A percentile compares a stretch with the other conserved stretches of the same genome.
phyloP scores from a whole-genome alignment of 2,113 vertebrate species.

The Phalacrocorax brasilianus region DNA sequence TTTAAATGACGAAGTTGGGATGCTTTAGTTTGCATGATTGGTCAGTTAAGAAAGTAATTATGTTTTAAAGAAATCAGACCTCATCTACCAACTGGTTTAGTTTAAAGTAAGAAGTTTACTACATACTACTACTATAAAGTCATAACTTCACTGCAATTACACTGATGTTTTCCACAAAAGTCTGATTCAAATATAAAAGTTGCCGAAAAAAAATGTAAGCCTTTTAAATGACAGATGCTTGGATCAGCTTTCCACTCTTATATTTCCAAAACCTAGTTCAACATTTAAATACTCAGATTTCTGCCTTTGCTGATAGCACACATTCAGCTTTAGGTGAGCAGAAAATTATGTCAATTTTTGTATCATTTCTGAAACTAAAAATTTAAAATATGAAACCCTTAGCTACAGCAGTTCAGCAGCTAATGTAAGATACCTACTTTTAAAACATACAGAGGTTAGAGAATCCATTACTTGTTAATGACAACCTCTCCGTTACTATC shows the following conservation, averaged over 20 bases:
- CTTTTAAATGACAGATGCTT: background rate
- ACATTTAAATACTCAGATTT: background rate
- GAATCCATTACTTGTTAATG: background rate
- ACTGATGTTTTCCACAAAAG: background rate
- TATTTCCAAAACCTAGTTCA: background rate
- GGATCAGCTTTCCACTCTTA: background rate
- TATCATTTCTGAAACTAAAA: background rate
- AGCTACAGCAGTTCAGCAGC: background rate
- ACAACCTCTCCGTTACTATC: background rate
- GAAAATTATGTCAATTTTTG: background rate
- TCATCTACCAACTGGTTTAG: background rate
- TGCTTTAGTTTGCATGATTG: fast-evolving
- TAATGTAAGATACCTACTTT: background rate
- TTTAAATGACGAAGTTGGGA: background rate
- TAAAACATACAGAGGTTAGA: background rate
- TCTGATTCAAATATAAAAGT: background rate
- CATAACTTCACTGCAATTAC: background rate
- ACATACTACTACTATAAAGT: fast-evolving
- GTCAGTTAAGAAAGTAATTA: too few relatives aligned
- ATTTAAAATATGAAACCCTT: background rate
- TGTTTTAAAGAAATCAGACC: background rate
- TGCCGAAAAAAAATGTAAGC: background rate
- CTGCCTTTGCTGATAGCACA: background rate
- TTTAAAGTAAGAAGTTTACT: background rate
- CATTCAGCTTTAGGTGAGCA: background rate